phyloP scores from a whole-genome alignment of 2,888 invertebrate genomes.

The Trimorus sp. region DNA sequence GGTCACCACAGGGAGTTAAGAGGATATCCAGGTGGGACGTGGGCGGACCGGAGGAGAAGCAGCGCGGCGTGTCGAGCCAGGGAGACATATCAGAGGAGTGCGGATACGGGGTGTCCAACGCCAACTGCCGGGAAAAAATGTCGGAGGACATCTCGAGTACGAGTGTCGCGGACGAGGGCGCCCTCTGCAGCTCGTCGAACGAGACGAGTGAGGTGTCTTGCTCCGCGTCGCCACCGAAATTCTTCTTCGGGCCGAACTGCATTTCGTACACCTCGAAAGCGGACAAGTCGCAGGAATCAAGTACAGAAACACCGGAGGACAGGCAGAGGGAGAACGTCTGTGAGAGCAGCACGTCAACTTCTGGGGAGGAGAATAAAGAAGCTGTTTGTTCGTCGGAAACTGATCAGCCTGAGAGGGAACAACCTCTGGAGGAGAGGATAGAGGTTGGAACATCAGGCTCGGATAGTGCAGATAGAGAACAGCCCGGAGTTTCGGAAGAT shows the following conservation, averaged over 20 bases:
- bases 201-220: slow-evolving; percentile 31
- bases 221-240: slow-evolving; percentile 74
- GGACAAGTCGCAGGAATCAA: too few relatives aligned
- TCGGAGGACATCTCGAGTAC: slow-evolving; percentile 51
- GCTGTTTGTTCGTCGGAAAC: slow-evolving; percentile 46
- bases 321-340: too few relatives aligned
- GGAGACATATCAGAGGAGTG: slow-evolving; percentile 74
- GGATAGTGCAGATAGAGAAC: neutral
- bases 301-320: too few relatives aligned
- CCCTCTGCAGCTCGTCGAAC: slow-evolving; percentile 31
- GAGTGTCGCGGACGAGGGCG: slow-evolving; percentile 9
- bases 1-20: slow-evolving; percentile 69
- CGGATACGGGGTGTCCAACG: neutral
- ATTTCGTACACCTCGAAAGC: slow-evolving; percentile 75
- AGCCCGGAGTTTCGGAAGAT: neutral
- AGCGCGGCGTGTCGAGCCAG: slow-evolving; percentile 74
- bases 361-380: slow-evolving; percentile 11
- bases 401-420: too few relatives aligned
- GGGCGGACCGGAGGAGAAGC: slow-evolving; percentile 76
- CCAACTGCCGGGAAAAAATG: slow-evolving; percentile 33
- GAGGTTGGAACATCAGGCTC: slow-evolving; percentile 29
- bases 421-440: neutral
- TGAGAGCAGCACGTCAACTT: slow-evolving; percentile 14
- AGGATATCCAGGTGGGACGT: slow-evolving; percentile 82
- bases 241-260: slow-evolving; percentile 81